Base-by-base conservation (phyloP, 2,113 vertebrate species). In the Engraulis encrasicolus region DNA sequence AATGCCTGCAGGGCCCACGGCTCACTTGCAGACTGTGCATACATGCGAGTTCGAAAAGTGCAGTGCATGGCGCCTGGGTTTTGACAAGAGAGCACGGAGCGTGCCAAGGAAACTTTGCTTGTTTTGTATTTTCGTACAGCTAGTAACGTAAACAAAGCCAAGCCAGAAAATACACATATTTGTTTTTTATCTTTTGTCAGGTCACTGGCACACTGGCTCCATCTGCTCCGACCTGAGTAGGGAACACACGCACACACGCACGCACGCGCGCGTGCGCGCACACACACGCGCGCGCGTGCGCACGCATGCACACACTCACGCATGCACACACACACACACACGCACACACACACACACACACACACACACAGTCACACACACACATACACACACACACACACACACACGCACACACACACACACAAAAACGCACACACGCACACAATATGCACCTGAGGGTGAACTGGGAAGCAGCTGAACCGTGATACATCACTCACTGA, bases 101-200 rank as follows among this genome's bases (percentile, higher is more conserved):
- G 45, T 80, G 81, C 83, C 86, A 82, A 54, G 45, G 77, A 20
- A 74, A 74, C 66, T 36, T 74, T 34, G 31, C 31, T 58, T 81
- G 27, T 81, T 61, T 82, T 82, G 81, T 85, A 49, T 27, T 78
- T 82, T 84, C 38, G 40, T 37, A 82, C 40, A 80, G 31, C 38
- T 82, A 80, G 54, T 15, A 71, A 80, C 38, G 66, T 77, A 50
- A 81, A 66, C 40, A 79, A 18, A 34, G 36, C 20, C 2, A 58
- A 80, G 36, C 83, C 78, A 85, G 58, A 79, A 78, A 71, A 87
- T 40, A 77, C 78, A 87, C 50, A 78, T 78, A 82, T 84, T 74
- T 74, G 27, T 54, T 87, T 74, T n/a, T 80, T 81, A 78, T 50
- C 81, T 49, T 27, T 38, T 49, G 36, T 54, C 27, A 82, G 40